Base-by-base conservation (phyloP, 2,888 invertebrate genomes). In the Bellardia pandia region DNA sequence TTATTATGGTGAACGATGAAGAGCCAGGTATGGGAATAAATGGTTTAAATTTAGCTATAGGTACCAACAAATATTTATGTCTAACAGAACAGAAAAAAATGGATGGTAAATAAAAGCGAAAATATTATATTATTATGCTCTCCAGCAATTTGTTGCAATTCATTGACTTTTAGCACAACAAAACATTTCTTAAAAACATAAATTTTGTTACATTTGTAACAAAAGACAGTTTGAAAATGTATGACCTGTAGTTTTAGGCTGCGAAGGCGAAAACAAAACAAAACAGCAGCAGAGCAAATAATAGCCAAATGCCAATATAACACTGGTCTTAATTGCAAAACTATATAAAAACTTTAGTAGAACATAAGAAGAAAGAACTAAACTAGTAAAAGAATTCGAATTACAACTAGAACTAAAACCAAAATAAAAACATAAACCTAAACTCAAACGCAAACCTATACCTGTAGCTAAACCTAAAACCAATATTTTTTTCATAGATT, bases 141-240 rank as follows among this genome's bases (percentile, higher is more conserved):
- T 68, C 56, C 74, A 74, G 37, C 77, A 91, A 91, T 92, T 91
- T 91, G 92, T 91, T 91, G 92, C 92, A 91, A 91, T 91, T 92
- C 91, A 91, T 91, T 91, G 92, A 91, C 91, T 91, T 91, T 91
- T 90, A 89, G 84, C 80, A 84, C 76, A 86, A 83, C 86, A 83
- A 90, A 90, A 91, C 89, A 90, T 90, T 89, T 90, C 58, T 86
- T 69, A 88, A 86, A 89, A 89, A 89, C 90, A 91, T 91, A 91
- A 91, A 91, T 91, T 91, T 88, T 84, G 68, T 77, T 66, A 23
- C 23, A 45, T 33, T 64, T 42, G n/a, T 51, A 53, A 48, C 30
- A 74, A 64, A 85, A 85, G 87, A 85, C 81, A 88, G 69, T 69
- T 86, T 60, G 66, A 64, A 86, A 86, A 84, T 72, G 48, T 72